Conservation (phyloP, 2,888 invertebrate genomes). For the Cylloceria caligata region DNA sequence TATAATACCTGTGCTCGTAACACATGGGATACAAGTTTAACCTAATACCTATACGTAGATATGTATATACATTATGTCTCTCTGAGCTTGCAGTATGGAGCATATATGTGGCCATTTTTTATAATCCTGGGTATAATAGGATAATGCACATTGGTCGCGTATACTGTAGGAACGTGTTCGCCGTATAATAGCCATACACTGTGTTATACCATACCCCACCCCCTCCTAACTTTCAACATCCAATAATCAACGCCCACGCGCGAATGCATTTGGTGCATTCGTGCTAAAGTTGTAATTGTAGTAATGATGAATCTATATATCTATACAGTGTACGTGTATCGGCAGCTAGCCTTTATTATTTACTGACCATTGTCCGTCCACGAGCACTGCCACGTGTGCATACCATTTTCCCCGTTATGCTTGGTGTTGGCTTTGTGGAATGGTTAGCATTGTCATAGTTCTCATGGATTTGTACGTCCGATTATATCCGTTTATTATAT, state of each 20-base stretch:
- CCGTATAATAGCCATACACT: slow-evolving; percentile 9
- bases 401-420: slow-evolving; percentile 27
- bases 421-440: not conserved
- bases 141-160: slow-evolving; percentile 51
- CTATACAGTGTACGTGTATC: slow-evolving; percentile 43
- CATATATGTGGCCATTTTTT: slow-evolving; percentile 46
- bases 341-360: slow-evolving; percentile 57
- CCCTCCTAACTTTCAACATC: not conserved
- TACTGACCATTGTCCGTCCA: slow-evolving; percentile 65
- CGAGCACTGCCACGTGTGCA: slow-evolving; percentile 59
- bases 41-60: not conserved
- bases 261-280: slow-evolving; percentile 9
- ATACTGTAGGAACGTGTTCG: not conserved
- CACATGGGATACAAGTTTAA: not conserved
- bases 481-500: slow-evolving; percentile 38
- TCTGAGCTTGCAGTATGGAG: not conserved
- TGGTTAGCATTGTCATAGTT: slow-evolving; percentile 1
- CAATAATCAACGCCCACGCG: slow-evolving; percentile 68
- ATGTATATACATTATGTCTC: not conserved
- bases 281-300: slow-evolving; percentile 13
- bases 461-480: slow-evolving; percentile 21
- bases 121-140: slow-evolving; percentile 53
- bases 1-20: slow-evolving; percentile 17
- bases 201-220: not conserved
- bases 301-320: slow-evolving; percentile 8